These are phyloP conservation scores for Siphlonurus alternatus DNA, from an alignment of 2,888 invertebrate species.

Conservation along the genomic window DNA sequence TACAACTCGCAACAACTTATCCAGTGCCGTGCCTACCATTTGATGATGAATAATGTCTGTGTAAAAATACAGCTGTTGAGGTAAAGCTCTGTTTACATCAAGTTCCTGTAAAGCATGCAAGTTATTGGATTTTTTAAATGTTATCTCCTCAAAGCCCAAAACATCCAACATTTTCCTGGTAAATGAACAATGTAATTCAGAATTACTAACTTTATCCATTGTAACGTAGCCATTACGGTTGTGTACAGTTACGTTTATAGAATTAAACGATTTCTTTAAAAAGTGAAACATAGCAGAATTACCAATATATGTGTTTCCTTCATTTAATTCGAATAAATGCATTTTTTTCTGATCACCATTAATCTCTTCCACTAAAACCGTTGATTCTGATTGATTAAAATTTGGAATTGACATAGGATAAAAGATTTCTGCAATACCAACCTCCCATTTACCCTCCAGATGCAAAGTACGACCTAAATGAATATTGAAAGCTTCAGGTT, in stretches of 20 bases:
- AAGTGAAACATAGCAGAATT: too few species aligned
- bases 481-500: conserved; percentile 16
- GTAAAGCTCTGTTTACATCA: conserved; percentile 3
- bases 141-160: not conserved
- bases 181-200: too few species aligned
- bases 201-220: too few species aligned
- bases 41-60: conserved; percentile 17
- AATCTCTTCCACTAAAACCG: not conserved
- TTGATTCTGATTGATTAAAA: not conserved
- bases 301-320: too few species aligned
- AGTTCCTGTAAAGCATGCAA: not conserved
- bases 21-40: conserved; percentile 16
- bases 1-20: conserved; percentile 17
- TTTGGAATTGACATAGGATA: conserved; percentile 11
- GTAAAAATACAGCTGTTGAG: conserved; percentile 15
- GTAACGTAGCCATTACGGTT: too few species aligned
- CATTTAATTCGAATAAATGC: too few species aligned
- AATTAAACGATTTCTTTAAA: too few species aligned
- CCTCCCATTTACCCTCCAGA: conserved; percentile 16
- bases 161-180: not conserved
- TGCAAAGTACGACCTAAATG: conserved; percentile 14
- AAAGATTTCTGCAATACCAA: conserved; percentile 14
- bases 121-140: not conserved
- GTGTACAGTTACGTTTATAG: too few species aligned
- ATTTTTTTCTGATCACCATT: too few species aligned